Evolutionary conservation across 2,797 vertebrate genomes (phyloP).

Genomic region (Pseudomugil tenellus): DNA sequence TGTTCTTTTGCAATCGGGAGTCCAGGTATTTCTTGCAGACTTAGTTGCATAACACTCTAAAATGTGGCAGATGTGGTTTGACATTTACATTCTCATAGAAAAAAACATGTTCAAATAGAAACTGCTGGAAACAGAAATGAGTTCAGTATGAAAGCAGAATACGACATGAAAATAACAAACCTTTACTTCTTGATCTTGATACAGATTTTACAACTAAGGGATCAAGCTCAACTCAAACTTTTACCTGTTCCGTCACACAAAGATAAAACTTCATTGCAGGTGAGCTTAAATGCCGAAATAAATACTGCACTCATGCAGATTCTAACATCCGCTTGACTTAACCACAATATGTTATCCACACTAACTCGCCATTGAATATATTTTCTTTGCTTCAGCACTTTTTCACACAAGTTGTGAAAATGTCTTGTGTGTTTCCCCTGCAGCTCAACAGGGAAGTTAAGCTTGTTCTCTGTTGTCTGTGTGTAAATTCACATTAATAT

Average conservation of each 20-base stretch:
- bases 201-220: slow-evolving; percentile 66
- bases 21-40: background rate
- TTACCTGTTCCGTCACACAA: slow-evolving; percentile 37
- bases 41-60: background rate
- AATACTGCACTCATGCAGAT: background rate
- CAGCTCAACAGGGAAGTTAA: slow-evolving; percentile 25
- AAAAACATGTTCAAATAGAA: background rate
- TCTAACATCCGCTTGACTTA: background rate
- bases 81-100: background rate
- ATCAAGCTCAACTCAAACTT: slow-evolving; percentile 66
- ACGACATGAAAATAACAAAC: background rate
- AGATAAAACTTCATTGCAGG: slow-evolving; percentile 64
- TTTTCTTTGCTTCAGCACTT: background rate
- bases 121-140: background rate
- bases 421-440: slow-evolving; percentile 30
- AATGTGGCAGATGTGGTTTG: background rate
- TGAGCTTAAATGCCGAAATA: slow-evolving; percentile 32
- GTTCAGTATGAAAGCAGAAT: background rate
- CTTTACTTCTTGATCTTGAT: background rate
- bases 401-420: slow-evolving; percentile 28
- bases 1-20: background rate
- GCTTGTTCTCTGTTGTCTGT: slow-evolving; percentile 18
- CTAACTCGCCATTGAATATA: background rate
- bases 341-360: slow-evolving; percentile 5
- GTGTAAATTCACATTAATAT: slow-evolving; percentile 4